These are phyloP conservation scores for Gobiocypris rarus DNA, from an alignment of 2,113 vertebrate genomes.

Conservation along the genomic window DNA sequence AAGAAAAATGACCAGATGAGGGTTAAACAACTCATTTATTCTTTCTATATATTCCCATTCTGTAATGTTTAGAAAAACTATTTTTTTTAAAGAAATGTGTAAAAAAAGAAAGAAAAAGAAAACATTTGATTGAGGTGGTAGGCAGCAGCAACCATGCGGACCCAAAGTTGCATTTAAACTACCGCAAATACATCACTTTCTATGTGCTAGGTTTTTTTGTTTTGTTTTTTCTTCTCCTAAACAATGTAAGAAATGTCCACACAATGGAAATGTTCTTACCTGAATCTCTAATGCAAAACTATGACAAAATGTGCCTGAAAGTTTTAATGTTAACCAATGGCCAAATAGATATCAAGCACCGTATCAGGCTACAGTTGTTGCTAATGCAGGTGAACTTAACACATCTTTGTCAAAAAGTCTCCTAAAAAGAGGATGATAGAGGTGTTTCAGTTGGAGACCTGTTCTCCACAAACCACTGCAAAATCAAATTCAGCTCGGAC, in stretches of 20 bases:
- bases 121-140: too few relatives aligned
- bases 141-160: too few relatives aligned
- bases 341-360: not conserved
- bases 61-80: too few relatives aligned
- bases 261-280: not conserved
- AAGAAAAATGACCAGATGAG: too few relatives aligned
- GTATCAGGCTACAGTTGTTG: not conserved
- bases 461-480: not conserved
- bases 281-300: not conserved
- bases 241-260: not conserved
- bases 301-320: not conserved
- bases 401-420: not conserved
- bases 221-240: not conserved
- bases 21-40: too few relatives aligned
- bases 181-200: not conserved
- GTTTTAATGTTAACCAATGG: not conserved
- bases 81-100: too few relatives aligned
- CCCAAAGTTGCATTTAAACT: not conserved
- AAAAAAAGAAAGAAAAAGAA: too few relatives aligned
- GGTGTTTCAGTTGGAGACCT: not conserved
- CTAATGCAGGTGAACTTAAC: not conserved
- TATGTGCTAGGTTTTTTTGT: too few relatives aligned
- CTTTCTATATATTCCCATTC: too few relatives aligned
- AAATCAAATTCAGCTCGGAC: not conserved
- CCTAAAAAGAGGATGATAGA: not conserved